phyloP scores from a whole-genome alignment of 2,113 vertebrate species.

The Empidonax traillii region DNA sequence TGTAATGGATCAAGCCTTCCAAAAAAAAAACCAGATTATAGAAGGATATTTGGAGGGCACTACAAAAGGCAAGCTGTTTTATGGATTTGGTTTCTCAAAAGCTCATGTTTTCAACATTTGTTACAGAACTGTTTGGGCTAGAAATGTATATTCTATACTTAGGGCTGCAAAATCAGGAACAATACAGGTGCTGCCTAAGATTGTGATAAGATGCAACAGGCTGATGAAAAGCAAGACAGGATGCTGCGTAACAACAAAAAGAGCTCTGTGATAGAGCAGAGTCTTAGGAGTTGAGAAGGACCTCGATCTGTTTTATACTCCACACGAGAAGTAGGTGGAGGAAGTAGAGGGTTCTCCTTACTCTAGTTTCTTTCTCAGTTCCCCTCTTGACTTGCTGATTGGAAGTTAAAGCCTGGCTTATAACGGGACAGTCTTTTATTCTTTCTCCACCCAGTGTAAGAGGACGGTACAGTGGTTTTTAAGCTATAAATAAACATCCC shows the following conservation, averaged over 20 bases:
- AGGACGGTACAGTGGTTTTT: neutral
- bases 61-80: neutral
- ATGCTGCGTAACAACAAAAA: neutral
- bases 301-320: neutral
- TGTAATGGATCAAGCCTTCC: neutral
- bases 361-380: conserved; percentile 47
- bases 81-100: neutral
- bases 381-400: neutral
- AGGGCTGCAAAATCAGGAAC: neutral
- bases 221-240: neutral
- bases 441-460: neutral
- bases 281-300: neutral
- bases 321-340: neutral
- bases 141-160: neutral
- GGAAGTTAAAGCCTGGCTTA: neutral
- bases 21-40: neutral
- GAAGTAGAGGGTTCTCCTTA: conserved; percentile 34
- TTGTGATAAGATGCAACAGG: neutral
- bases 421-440: neutral
- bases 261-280: neutral
- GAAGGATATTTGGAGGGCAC: neutral
- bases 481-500: neutral
- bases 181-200: neutral
- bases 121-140: neutral
- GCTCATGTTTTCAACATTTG: neutral